Base-by-base conservation (phyloP, 2,888 invertebrate genomes). In the Rhaphigaster nebulosa region DNA sequence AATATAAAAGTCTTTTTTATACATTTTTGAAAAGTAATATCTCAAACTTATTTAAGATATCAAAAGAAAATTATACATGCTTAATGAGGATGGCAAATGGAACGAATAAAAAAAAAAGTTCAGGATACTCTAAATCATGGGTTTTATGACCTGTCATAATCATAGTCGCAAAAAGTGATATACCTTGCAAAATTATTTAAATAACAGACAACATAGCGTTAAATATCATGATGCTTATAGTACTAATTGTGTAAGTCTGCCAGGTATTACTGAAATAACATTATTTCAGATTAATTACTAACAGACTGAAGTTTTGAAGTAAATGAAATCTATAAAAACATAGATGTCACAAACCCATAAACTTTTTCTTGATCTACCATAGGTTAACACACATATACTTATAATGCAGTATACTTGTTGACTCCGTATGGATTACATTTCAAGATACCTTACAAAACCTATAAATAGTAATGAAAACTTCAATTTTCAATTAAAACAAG, bases 301-400 rank as follows among this genome's bases (percentile, higher is more conserved):
- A 76, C 70, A 76, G 70, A 76, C 70, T 76, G 70, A 76, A 76
- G 70, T 76, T 76, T 76, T 34, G 38, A 76, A 38, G 70, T 76
- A 6, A 38, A 10, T 76, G 70, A 76, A 76, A 76, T 76, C 70
- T 76, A 38, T 76, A 76, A 76, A 76, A 76, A 76, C 70, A 76
- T 38, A 76, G 70, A 76, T 76, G 20, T 76, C 70, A 38, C 1
- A 76, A 38, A 76, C 70, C 70, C 10, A 10, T 38, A 20, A 76
- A 76, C 70, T 45, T 84, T n/a, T 84, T 84, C 3, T 38, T 88
- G 41, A 54, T 60, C 56, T 88, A 88, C 88, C 88, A 88, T 65
- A 88, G 60, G 88, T 65, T 88, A 88, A 88, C 88, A 88, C 88
- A 88, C 15, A 60, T 56, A 60, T 60, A 60, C 60, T 60, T 60